Evolutionary conservation across 2,113 vertebrate species (phyloP).

Genomic region (Arothron firmamentum): DNA sequence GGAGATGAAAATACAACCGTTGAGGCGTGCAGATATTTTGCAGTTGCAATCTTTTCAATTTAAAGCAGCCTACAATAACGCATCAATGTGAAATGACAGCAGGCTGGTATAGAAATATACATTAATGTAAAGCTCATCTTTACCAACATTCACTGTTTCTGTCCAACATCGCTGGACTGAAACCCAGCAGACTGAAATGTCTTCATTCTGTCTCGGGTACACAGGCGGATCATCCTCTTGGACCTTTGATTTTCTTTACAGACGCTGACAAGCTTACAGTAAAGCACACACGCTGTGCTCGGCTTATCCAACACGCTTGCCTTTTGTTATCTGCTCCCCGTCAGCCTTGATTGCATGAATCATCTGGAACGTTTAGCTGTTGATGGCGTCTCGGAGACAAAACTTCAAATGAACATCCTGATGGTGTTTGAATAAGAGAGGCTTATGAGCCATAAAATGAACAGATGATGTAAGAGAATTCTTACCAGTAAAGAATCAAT

Average conservation of each 20-base stretch:
- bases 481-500: slow-evolving; percentile 53
- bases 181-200: slow-evolving; percentile 29
- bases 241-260: slow-evolving; percentile 36
- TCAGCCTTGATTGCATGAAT: slow-evolving; percentile 65
- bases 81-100: slow-evolving; percentile 12
- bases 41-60: slow-evolving; percentile 32
- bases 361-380: slow-evolving; percentile 52
- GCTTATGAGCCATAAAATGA: slow-evolving; percentile 50
- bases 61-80: slow-evolving; percentile 40
- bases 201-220: slow-evolving; percentile 50
- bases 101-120: not conserved
- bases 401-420: slow-evolving; percentile 41
- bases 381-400: slow-evolving; percentile 22
- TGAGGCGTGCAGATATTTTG: slow-evolving; percentile 52
- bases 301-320: slow-evolving; percentile 52
- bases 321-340: slow-evolving; percentile 60
- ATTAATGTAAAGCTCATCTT: too few relatives aligned
- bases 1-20: slow-evolving; percentile 43
- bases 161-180: too few relatives aligned
- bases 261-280: slow-evolving; percentile 19
- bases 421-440: slow-evolving; percentile 22
- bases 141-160: too few relatives aligned
- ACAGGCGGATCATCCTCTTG: slow-evolving; percentile 65
- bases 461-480: slow-evolving; percentile 52
- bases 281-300: slow-evolving; percentile 30